Evolutionary conservation across 1,140 invertebrate genomes (phyloP), one percentile per base, ranked within the genome.

Genomic region (Contarinia nasturtii): DNA sequence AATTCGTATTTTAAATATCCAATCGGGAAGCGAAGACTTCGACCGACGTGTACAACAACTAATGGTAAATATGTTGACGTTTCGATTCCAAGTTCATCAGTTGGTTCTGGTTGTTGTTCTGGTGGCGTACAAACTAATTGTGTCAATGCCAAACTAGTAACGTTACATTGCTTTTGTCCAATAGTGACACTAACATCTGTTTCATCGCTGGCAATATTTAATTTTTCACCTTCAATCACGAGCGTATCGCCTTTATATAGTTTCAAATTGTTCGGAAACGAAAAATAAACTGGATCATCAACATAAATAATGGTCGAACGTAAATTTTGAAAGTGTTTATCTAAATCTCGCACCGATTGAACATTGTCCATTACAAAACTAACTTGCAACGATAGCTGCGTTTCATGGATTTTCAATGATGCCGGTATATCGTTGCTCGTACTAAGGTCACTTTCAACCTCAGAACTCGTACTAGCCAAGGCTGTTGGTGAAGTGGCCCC

Each of bases 301-400:
- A 89, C 83, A 65, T 95, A 96, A 0, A 84, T 67, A 56, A 98
- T 70, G 33, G 81, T 79, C 45, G 80, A 80, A 19, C 80, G 68
- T 7, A 91, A 68, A 52, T 75, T 79, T 49, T 82, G 79, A 56
- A 86, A 86, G 61, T 87, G 80, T 62, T 89, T 86, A 49, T 88
- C 82, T 42, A 96, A 69, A 63, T 96, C 86, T 48, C 78, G 71
- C 33, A 96, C 88, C 2, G 78, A 75, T 55, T 84, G 74, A 0
- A 97, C 93, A 63, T 87, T 85, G 57, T 98, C 94, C 93, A 98
- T 97, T 5, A 88, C 72, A 64, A 98, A 96, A 14, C 86, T 90
- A 48, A 95, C 77, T 63, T 76, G 77, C 48, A 82, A 65, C 37
- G 71, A 71, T 37, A 82, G 59, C 53, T 81, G 77, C 0, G 71